Evolutionary conservation across 2,888 invertebrate genomes (phyloP).

Genomic region (Girardia tigrina): DNA sequence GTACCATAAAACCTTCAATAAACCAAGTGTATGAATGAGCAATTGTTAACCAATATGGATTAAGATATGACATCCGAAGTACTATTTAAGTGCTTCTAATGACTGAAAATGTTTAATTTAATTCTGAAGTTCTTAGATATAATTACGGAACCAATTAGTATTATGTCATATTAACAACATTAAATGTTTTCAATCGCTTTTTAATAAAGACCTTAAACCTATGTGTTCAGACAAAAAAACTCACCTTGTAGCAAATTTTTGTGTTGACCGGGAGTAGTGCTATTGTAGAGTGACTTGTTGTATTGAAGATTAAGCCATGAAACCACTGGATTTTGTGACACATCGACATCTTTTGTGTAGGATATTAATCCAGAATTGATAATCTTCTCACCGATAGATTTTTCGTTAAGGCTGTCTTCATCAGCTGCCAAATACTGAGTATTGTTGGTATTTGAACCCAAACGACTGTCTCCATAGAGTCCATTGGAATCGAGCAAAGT

Average conservation of each 20-base stretch:
- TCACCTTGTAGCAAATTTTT: neutral
- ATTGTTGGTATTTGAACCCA: neutral
- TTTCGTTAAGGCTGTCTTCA: neutral
- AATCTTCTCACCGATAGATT: neutral
- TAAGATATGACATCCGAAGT: too few species aligned
- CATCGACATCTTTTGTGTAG: neutral
- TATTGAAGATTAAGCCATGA: neutral
- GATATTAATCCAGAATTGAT: neutral
- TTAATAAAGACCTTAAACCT: too few species aligned
- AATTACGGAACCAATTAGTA: too few species aligned
- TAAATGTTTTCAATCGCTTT: too few species aligned
- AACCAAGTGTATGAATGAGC: too few species aligned
- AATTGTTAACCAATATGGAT: too few species aligned
- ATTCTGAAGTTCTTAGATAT: too few species aligned
- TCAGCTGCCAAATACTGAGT: neutral
- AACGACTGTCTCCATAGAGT: neutral
- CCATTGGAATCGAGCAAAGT: neutral
- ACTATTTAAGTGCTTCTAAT: too few species aligned
- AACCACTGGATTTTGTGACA: neutral
- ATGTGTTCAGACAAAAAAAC: too few species aligned
- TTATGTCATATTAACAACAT: too few species aligned
- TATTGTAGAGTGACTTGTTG: neutral
- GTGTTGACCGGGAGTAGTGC: neutral
- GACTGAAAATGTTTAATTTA: too few species aligned
- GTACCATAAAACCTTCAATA: too few species aligned